Evolutionary conservation across 1,140 invertebrate genomes (phyloP).

Genomic region (Heliconius melpomene): DNA sequence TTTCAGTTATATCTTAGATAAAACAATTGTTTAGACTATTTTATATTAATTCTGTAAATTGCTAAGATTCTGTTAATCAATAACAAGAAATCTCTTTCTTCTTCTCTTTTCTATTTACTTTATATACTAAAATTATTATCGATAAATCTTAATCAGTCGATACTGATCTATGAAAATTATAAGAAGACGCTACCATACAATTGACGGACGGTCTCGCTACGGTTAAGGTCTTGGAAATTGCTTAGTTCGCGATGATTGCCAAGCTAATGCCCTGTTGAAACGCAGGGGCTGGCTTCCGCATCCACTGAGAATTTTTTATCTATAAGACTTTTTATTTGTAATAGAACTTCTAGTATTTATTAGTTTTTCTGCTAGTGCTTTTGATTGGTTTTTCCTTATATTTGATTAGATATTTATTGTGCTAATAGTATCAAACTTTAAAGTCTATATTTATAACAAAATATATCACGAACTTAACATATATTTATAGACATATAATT

Average conservation of each 20-base stretch:
- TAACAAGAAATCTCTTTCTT: neutral
- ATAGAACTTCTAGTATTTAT: too few species aligned
- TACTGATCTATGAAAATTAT: slow-evolving; percentile 14
- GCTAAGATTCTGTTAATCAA: too few species aligned
- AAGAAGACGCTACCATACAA: slow-evolving; percentile 16
- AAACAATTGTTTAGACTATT: neutral
- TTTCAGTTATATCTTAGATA: neutral
- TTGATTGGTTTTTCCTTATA: neutral
- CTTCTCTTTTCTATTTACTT: neutral
- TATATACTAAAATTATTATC: neutral
- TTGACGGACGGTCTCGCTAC: slow-evolving; percentile 14
- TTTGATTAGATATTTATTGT: neutral
- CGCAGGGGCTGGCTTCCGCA: slow-evolving; percentile 64
- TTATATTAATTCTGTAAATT: neutral
- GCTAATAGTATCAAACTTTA: too few species aligned
- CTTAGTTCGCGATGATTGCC: slow-evolving; percentile 67
- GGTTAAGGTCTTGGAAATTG: slow-evolving; percentile 61
- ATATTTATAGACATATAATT: too few species aligned
- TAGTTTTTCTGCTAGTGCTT: neutral
- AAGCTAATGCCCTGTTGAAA: slow-evolving; percentile 66
- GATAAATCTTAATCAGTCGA: neutral
- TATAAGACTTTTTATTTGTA: slow-evolving; percentile 25
- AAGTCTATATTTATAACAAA: too few species aligned
- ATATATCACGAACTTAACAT: too few species aligned
- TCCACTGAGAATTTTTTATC: slow-evolving; percentile 69